These are phyloP conservation scores for Amphipoea oculea DNA, from an alignment of 2,888 invertebrate genomes.

Conservation along the genomic window DNA sequence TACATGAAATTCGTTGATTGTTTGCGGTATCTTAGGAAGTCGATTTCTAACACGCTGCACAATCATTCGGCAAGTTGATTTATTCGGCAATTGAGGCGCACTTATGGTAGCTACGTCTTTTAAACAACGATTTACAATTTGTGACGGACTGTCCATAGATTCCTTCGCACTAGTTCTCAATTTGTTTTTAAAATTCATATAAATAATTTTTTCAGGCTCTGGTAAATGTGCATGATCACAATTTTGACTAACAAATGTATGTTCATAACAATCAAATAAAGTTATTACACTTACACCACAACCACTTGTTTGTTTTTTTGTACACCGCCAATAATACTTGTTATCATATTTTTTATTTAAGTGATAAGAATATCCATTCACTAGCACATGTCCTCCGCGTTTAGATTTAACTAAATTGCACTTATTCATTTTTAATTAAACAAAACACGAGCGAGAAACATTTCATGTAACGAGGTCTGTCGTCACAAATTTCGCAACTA, in stretches of 20 bases:
- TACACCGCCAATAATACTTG: no score
- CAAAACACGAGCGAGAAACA: constrained; percentile 30
- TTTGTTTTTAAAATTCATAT: constrained; percentile 38
- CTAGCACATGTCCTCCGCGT: constrained; percentile 35
- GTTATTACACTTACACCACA: constrained; percentile 10
- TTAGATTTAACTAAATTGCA: constrained; percentile 39
- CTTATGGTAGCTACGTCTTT: constrained; percentile 36
- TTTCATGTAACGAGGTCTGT: constrained; percentile 31
- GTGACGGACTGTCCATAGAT: constrained; percentile 37
- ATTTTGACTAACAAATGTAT: constrained; percentile 17
- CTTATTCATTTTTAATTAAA: constrained; percentile 33
- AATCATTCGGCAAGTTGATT: constrained; percentile 31
- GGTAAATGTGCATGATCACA: constrained; percentile 23
- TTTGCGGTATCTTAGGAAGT: constrained; percentile 30
- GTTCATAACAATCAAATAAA: constrained; percentile 10
- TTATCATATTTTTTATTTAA: constrained; percentile 1
- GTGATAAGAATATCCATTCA: constrained; percentile 35
- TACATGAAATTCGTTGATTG: constrained; percentile 34
- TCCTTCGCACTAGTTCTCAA: constrained; percentile 28
- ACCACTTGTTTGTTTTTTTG: no score
- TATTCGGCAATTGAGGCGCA: constrained; percentile 39
- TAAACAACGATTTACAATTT: constrained; percentile 40
- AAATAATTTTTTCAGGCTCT: constrained; percentile 32
- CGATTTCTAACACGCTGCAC: constrained; percentile 37
- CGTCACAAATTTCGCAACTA: constrained; percentile 31